Conservation (phyloP, 2,113 vertebrate genomes). For the Cheilinus undulatus region DNA sequence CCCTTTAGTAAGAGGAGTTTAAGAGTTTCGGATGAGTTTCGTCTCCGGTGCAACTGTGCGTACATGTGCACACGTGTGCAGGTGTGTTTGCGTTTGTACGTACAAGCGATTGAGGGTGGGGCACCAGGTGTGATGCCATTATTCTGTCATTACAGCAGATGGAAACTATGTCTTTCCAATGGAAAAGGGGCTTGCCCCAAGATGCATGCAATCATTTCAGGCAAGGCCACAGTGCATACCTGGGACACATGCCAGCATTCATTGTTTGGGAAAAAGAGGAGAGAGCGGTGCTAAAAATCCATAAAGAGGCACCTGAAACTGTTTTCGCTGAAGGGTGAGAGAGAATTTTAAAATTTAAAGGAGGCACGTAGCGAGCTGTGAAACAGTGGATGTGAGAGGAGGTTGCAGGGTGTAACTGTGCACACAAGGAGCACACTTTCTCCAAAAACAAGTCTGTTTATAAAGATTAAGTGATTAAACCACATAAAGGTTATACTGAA, state of each 20-base stretch:
- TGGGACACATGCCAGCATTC: constrained; percentile 58
- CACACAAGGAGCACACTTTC: background rate
- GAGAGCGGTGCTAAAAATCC: constrained; percentile 20
- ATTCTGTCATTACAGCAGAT: constrained; percentile 73
- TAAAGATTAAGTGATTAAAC: constrained; percentile 29
- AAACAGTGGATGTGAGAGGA: background rate
- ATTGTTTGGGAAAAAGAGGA: constrained; percentile 16
- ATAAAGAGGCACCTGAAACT: constrained; percentile 20
- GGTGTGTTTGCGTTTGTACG: constrained; percentile 43
- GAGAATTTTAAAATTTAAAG: constrained; percentile 4
- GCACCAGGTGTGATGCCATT: constrained; percentile 78
- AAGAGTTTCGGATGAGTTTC: constrained; percentile 62
- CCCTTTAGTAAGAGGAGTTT: constrained; percentile 66
- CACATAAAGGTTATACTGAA: constrained; percentile 21
- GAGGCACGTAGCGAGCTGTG: background rate
- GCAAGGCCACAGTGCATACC: constrained; percentile 62
- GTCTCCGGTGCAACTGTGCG: constrained; percentile 23
- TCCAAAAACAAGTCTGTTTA: constrained; percentile 17
- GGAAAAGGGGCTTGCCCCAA: constrained; percentile 74
- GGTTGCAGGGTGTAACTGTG: background rate
- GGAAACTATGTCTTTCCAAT: constrained; percentile 75
- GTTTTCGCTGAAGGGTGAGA: background rate
- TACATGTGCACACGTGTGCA: constrained; percentile 8
- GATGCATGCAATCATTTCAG: constrained; percentile 53
- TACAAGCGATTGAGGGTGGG: constrained; percentile 55